phyloP scores from a whole-genome alignment of 2,888 invertebrate genomes.

The Cerastis rubricosa region DNA sequence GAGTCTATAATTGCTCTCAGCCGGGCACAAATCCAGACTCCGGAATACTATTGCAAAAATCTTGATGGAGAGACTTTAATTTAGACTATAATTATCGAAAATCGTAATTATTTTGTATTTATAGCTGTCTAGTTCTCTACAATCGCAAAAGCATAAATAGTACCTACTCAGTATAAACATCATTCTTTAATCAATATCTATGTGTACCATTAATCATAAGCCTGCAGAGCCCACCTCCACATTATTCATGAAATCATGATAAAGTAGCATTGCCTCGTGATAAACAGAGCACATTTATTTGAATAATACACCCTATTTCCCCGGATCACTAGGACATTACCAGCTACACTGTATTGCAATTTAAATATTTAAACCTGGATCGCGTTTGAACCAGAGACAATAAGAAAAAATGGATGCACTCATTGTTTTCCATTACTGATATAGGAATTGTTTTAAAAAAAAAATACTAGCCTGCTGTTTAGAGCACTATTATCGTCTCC shows the following conservation, averaged over 20 bases:
- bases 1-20: background rate
- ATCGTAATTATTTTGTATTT: background rate
- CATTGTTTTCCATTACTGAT: too few species aligned
- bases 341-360: constrained; percentile 28
- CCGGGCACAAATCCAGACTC: background rate
- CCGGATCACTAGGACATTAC: constrained; percentile 37
- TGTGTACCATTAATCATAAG: constrained; percentile 26
- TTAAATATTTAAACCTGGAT: constrained; percentile 40
- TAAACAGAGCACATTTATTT: constrained; percentile 53
- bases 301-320: constrained; percentile 37
- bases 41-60: background rate
- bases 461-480: too few species aligned
- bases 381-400: background rate
- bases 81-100: too few species aligned
- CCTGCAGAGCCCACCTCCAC: background rate
- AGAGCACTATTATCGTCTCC: too few species aligned
- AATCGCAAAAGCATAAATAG: background rate
- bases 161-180: background rate
- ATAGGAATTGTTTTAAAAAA: too few species aligned
- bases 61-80: background rate
- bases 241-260: constrained; percentile 12
- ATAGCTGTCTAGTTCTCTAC: background rate
- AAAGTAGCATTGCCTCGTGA: constrained; percentile 26
- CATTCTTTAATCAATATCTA: constrained; percentile 21
- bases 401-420: too few species aligned